phyloP scores from a whole-genome alignment of 2,113 vertebrate genomes.

The Galeopterus variegatus region DNA sequence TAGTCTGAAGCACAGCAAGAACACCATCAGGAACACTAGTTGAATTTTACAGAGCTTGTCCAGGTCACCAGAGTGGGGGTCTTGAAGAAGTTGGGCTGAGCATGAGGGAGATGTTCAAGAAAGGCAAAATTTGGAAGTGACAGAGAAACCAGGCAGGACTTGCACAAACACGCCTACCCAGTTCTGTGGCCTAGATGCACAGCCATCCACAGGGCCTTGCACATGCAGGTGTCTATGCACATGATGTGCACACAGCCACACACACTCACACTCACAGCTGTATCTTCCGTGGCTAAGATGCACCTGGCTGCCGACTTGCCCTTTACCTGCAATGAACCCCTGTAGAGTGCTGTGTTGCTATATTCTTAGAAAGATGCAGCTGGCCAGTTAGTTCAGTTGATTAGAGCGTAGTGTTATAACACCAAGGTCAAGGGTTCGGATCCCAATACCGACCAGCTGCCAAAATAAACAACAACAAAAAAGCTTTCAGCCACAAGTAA shows the following conservation, averaged over 20 bases:
- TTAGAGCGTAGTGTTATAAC: too few relatives aligned
- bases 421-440: too few relatives aligned
- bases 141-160: not conserved
- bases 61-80: not conserved
- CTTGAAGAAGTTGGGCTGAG: not conserved
- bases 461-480: not conserved
- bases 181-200: not conserved
- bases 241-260: too few relatives aligned
- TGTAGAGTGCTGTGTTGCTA: not conserved
- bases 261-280: not conserved
- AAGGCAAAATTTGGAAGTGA: not conserved
- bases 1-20: not conserved
- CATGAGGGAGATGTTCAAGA: not conserved
- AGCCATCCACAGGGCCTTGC: not conserved
- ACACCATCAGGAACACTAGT: not conserved
- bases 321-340: not conserved
- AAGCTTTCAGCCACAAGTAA: not conserved
- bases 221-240: not conserved
- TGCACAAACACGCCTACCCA: not conserved
- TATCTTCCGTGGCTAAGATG: rapidly evolving
- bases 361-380: too few relatives aligned
- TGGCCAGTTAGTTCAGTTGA: too few relatives aligned
- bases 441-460: too few relatives aligned
- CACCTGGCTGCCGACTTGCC: not conserved
- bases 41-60: not conserved